These are phyloP conservation scores for Thalassophryne amazonica DNA, from an alignment of 2,797 vertebrate species.

Conservation along the genomic window DNA sequence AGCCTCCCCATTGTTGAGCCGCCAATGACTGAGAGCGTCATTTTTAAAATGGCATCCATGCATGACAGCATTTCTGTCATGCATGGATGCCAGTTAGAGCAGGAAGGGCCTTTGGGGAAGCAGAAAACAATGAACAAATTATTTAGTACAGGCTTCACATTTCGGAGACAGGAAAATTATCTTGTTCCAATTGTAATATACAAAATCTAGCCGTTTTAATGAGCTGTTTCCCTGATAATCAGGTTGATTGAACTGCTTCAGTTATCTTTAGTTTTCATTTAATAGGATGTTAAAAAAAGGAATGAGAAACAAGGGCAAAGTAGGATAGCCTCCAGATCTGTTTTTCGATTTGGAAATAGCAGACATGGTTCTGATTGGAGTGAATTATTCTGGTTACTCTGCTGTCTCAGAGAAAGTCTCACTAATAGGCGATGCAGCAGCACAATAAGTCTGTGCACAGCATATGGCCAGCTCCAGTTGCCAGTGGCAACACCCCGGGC, in stretches of 20 bases:
- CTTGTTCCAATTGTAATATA: constrained; percentile 24
- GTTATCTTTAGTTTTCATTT: constrained; percentile 57
- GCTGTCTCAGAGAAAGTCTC: constrained; percentile 45
- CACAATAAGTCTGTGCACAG: constrained; percentile 58
- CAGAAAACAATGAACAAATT: too few relatives aligned
- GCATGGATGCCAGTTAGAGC: too few relatives aligned
- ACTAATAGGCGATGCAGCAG: constrained; percentile 49
- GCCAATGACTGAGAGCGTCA: too few relatives aligned
- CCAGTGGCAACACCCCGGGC: constrained; percentile 69
- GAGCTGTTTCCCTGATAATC: constrained; percentile 62
- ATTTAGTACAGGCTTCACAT: too few relatives aligned
- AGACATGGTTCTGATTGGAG: constrained; percentile 26
- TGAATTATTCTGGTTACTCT: constrained; percentile 29
- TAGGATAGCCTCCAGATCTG: constrained; percentile 20
- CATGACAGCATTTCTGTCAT: too few relatives aligned
- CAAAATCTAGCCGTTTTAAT: constrained; percentile 42
- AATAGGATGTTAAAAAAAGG: constrained; percentile 63
- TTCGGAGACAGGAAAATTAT: too few relatives aligned
- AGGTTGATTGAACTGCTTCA: constrained; percentile 60
- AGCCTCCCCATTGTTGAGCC: too few relatives aligned
- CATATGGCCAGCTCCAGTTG: constrained; percentile 66
- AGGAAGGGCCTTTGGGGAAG: too few relatives aligned
- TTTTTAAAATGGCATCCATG: too few relatives aligned
- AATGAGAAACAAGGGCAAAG: constrained; percentile 45
- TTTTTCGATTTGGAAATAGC: constrained; percentile 5